A percentile compares a stretch with the other conserved stretches of the same genome.
Evolutionary conservation across 2,113 vertebrate genomes (phyloP).

Genomic region (Colinus virginianus): DNA sequence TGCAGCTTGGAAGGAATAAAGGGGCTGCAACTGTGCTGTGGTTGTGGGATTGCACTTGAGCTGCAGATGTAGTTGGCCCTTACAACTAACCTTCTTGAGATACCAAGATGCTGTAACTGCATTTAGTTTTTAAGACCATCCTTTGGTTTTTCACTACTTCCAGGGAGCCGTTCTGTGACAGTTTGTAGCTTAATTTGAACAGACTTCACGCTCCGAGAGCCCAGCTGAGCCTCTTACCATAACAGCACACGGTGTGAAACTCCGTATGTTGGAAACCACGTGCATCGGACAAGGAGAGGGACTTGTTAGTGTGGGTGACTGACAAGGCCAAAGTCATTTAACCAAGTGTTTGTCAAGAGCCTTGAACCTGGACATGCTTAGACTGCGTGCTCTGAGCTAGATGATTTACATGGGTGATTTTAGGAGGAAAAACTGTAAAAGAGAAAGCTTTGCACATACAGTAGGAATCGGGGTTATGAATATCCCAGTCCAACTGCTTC

Average conservation of each 20-base stretch:
- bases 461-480: background rate
- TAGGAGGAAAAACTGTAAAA: accelerated
- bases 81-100: background rate
- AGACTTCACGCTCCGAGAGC: background rate
- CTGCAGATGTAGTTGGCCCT: background rate
- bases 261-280: accelerated
- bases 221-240: background rate
- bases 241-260: background rate
- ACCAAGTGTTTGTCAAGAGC: background rate
- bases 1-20: accelerated
- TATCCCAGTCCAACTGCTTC: background rate
- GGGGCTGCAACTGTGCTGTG: background rate
- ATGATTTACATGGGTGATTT: background rate
- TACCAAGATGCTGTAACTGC: accelerated
- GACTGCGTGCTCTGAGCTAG: background rate
- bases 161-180: background rate
- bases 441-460: background rate
- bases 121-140: background rate
- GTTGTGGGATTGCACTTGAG: background rate
- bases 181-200: background rate
- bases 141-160: background rate
- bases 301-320: background rate
- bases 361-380: background rate
- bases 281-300: background rate
- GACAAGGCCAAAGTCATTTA: background rate